Base-by-base conservation (phyloP, 2,888 invertebrate genomes). In the Alloplasta piceator region DNA sequence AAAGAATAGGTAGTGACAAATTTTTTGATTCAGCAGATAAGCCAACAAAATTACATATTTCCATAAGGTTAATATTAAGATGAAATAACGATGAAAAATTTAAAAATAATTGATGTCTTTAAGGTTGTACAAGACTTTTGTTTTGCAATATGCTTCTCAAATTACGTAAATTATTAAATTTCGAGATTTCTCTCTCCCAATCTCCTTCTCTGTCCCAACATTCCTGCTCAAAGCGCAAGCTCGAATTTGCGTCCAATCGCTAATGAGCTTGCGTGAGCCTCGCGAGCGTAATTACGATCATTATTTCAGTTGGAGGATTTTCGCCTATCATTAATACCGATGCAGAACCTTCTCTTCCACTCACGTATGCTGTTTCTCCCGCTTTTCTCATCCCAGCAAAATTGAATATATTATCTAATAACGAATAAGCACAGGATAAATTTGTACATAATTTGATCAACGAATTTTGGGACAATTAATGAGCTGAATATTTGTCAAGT, bases 231-330 rank as follows among this genome's bases (percentile, higher is more conserved):
- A 3, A 26, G 26, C 26, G 26, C 1, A 26, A 26, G 26, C 26
- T 26, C 26, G 26, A 26, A 26, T 26, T 26, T 26, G 26, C 26
- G 26, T 67, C 43, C 41, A 12, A 55, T 48, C 52, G 41, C 55
- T 67, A 67, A 67, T 67, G 67, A 55, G 67, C 50, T 67, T 16
- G 64, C 39, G 14, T 38, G 14, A 64, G 7, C 12, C 48, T n/a
- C 6, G n/a, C 36, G n/a, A 6, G 41, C 26, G n/a, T 3, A 10
- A 6, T 39, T 43, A 12, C 16, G 7, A 63, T 64, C 10, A 64
- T 26, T 50, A 50, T 64, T 64, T 50, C 9, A 50, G 4, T n/a
- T n/a, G 4, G 10, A 3, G 7, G 7, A 1, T 52, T 67, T 26
- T 26, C 26, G n/a, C n/a, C 48, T 48, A 48, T n/a, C 36, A 6